phyloP scores from a whole-genome alignment of 2,888 invertebrate genomes.

The Tetranychus truncatus region DNA sequence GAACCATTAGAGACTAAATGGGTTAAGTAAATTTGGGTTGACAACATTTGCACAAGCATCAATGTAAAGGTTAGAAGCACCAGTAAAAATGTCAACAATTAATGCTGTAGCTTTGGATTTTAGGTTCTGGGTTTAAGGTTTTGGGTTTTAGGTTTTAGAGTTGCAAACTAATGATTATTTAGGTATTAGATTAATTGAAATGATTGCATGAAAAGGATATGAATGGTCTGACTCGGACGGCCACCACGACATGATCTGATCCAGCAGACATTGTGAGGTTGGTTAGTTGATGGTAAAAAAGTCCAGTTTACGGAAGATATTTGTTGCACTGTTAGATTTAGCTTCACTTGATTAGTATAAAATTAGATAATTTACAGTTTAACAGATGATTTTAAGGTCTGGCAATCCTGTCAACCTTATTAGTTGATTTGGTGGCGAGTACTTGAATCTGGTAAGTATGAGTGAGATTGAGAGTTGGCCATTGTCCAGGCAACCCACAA shows the following conservation, averaged over 20 bases:
- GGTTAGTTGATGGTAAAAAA: background rate
- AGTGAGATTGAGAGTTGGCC: background rate
- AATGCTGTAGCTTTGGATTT: too few relatives aligned
- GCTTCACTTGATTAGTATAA: too few relatives aligned
- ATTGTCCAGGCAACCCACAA: background rate
- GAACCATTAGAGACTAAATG: background rate
- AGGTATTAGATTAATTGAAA: background rate
- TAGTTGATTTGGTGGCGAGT: too few relatives aligned
- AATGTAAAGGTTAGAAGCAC: background rate
- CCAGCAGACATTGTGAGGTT: constrained; percentile 1
- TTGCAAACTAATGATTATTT: background rate
- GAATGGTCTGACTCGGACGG: constrained; percentile 40
- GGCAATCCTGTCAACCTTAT: too few relatives aligned
- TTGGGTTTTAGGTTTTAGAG: too few relatives aligned
- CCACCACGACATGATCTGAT: constrained; percentile 39
- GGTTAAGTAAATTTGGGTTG: background rate
- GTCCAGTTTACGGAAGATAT: background rate
- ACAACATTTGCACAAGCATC: background rate
- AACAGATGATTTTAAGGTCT: too few relatives aligned
- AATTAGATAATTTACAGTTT: too few relatives aligned
- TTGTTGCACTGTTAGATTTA: too few relatives aligned
- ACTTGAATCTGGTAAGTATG: background rate
- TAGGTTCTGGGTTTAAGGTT: background rate
- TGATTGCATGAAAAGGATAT: constrained; percentile 29
- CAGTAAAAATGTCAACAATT: too few relatives aligned